Conservation (phyloP, 2,797 vertebrate genomes). For the Octomys mimax region DNA sequence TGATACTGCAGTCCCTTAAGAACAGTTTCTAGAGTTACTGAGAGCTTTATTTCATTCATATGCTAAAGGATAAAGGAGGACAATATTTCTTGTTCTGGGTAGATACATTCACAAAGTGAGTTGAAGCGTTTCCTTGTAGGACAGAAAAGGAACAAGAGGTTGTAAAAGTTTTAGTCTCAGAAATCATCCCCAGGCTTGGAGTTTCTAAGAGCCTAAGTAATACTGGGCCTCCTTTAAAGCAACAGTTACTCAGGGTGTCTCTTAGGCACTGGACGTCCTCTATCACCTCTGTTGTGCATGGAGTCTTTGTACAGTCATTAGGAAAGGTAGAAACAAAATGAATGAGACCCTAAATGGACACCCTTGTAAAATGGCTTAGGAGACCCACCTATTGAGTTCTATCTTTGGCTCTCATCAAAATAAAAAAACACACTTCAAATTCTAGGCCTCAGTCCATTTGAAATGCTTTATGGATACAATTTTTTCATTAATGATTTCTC, state of each 20-base stretch:
- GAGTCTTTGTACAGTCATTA: neutral
- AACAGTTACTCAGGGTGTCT: neutral
- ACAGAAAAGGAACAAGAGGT: neutral
- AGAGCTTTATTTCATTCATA: neutral
- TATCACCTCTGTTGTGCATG: neutral
- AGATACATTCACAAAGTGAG: neutral
- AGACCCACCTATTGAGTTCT: neutral
- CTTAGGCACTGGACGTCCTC: neutral
- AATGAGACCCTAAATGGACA: neutral
- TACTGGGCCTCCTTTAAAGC: neutral
- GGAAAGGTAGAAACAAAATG: neutral
- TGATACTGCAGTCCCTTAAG: neutral
- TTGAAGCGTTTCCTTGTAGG: neutral
- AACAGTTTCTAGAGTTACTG: neutral
- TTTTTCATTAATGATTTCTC: neutral
- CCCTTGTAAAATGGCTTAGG: neutral
- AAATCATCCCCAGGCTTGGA: neutral
- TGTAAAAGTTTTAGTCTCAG: neutral
- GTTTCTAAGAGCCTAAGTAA: neutral
- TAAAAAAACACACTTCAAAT: neutral
- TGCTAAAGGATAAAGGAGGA: neutral
- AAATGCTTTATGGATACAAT: neutral
- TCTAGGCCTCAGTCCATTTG: neutral
- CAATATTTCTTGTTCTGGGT: neutral
- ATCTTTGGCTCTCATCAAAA: neutral